Evolutionary conservation across 2,113 vertebrate species (phyloP), one percentile per base, ranked within the genome.

Genomic region (Motacilla tschutschensis): DNA sequence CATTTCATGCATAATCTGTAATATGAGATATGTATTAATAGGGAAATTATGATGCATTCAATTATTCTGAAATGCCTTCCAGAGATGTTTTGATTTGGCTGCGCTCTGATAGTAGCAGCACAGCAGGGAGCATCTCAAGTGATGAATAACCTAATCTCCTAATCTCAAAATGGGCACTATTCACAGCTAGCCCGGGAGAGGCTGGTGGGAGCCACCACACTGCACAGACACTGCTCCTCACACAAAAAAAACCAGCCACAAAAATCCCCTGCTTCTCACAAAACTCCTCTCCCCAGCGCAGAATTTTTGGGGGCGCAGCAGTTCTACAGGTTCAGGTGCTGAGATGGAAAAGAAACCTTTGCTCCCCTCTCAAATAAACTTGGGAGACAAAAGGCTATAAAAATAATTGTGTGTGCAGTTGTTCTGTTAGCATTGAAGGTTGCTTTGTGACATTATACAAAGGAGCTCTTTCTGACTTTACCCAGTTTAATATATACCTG

Each of bases 81-180:
- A 98, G 98, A 99, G 98, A 99, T 98, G 98, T 99, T 98, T 98
- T 98, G 98, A 99, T 98, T 98, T 98, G 97, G 96, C 97, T 95
- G 94, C 92, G 96, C 97, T 97, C 97, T 97, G 97, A 98, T 98
- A 97, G 98, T 95, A 96, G 96, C 96, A 88, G 95, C 98, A 96
- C 98, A 96, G 97, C 97, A 87, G 98, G 98, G 98, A 98, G 97
- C 97, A 96, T 96, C 96, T 97, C 98, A 98, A 98, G 97, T 98
- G 98, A 99, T 98, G 98, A 98, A 98, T 97, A 97, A 98, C 98
- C 98, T 99, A 99, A 99, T 99, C 99, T 99, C 98, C 98, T 99
- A 99, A 99, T 99, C 98, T 99, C 97, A 98, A 98, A 98, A 98
- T 97, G 97, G 97, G 96, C 97, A 97, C 97, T 97, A 92, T 97